phyloP scores from a whole-genome alignment of 2,113 vertebrate genomes.

The Ophthalmolycus amberensis region DNA sequence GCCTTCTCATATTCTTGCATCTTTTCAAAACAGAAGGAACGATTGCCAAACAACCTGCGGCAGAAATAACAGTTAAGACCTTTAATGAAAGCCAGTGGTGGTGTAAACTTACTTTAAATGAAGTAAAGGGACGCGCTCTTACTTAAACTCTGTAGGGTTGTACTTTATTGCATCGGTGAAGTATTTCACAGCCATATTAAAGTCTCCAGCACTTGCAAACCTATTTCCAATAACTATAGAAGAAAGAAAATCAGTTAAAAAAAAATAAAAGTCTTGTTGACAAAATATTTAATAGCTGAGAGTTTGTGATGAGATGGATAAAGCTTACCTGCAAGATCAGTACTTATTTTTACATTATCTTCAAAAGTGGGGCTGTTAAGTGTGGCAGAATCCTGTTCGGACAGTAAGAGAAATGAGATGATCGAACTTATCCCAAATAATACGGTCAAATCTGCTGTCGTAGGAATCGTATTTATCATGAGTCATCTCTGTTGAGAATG shows the following conservation, averaged over 20 bases:
- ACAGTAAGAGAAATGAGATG: background rate
- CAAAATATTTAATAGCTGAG: background rate
- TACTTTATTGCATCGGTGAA: constrained; percentile 85
- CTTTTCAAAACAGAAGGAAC: constrained; percentile 88
- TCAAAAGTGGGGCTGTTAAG: constrained; percentile 12
- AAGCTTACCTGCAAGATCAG: constrained; percentile 70
- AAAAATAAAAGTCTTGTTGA: background rate
- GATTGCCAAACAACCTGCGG: constrained; percentile 87
- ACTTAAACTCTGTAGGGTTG: constrained; percentile 87
- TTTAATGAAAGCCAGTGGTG: background rate
- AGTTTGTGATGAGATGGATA: background rate
- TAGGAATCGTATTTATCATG: background rate
- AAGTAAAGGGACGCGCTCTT: background rate
- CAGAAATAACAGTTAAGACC: background rate
- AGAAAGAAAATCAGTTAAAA: background rate
- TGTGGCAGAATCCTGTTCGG: constrained; percentile 34
- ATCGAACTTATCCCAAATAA: background rate
- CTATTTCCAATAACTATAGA: constrained; percentile 77
- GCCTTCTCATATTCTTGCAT: constrained; percentile 79
- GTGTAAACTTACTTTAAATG: background rate
- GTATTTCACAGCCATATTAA: constrained; percentile 76
- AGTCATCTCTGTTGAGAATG: background rate
- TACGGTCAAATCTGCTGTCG: background rate
- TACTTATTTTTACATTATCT: constrained; percentile 71
- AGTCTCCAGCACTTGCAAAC: constrained; percentile 79